Conservation (phyloP, 2,113 vertebrate species). For the Chloroceryle aenea region DNA sequence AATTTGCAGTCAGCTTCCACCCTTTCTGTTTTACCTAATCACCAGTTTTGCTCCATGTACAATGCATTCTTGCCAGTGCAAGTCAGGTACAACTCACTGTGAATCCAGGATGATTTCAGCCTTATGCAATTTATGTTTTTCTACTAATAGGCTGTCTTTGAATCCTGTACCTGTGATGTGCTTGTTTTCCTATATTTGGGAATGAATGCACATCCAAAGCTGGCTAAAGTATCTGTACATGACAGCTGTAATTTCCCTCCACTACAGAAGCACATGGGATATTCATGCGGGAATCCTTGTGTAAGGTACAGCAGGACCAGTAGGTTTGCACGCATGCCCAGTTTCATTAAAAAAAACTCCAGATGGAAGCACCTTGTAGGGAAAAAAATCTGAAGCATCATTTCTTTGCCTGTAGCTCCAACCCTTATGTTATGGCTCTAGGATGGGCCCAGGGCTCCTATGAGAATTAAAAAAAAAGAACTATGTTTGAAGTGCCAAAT, state of each 20-base stretch:
- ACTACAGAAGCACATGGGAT: not conserved
- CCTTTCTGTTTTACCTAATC: not conserved
- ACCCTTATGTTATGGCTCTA: not conserved
- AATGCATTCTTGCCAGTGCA: not conserved
- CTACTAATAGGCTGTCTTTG: not conserved
- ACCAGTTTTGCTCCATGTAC: not conserved
- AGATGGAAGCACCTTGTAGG: not conserved
- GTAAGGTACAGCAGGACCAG: not conserved
- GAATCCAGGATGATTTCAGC: constrained; percentile 18
- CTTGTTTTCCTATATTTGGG: not conserved
- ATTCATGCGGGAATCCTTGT: not conserved
- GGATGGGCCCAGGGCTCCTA: not conserved
- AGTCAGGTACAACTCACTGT: not conserved
- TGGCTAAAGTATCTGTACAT: not conserved
- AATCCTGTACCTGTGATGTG: not conserved
- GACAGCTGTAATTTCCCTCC: not conserved
- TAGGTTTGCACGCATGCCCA: not conserved
- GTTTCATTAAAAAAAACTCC: not conserved
- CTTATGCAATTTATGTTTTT: not conserved
- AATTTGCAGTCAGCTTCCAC: not conserved
- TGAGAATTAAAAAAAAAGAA: not conserved
- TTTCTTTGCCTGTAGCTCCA: not conserved
- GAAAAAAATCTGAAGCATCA: not conserved
- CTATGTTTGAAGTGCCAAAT: not conserved
- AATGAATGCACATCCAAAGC: not conserved